Evolutionary conservation across 2,113 vertebrate species (phyloP), one percentile per base, ranked within the genome.

Genomic region (Oryzias woworae): DNA sequence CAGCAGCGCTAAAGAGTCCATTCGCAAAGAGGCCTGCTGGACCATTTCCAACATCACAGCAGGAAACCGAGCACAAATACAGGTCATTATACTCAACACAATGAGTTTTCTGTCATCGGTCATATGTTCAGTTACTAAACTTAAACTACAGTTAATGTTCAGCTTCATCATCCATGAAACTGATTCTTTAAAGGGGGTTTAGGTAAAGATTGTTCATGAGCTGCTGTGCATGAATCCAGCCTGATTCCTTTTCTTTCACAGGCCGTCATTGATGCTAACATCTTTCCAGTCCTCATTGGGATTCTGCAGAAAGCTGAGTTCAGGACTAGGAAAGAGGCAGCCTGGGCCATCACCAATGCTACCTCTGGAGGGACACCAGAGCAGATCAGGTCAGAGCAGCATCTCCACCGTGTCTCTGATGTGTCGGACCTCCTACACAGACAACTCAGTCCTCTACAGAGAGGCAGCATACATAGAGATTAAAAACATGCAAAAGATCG

Each of bases 21-120:
- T 99, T 72, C 93, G 96, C 72, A 99, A 99, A 86, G 97, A 99
- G 85, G 97, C 97, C 0, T 99, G 97, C 84, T 99, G 97, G 97
- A 99, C 97, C 66, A 97, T 99, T 85, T 99, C 97, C 26, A 99
- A 99, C 72, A 98, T 99, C 89, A 98, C 97, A 42, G 97, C 97
- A 55, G 97, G 97, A 62, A 98, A 98, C 90, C 85, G 97, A 87
- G 95, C 94, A 68, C 97, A 99, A 52, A 98, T 98, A 88, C 97
- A 99, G 96, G 96, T 98, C 44, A 58, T 1, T 17, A 1, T 5
- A 23, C 2, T 28, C 26, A 28, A 28, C 26, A 28, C 4, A 28
- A 42, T n/a, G n/a, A 50, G 4, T 15, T 49, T 49, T 42, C 15
- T 16, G 23, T 61, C 49, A 18, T 42, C 36, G 20, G 16, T 50